Evolutionary conservation across 2,888 invertebrate genomes (phyloP).

Genomic region (Coecobrya sp.): DNA sequence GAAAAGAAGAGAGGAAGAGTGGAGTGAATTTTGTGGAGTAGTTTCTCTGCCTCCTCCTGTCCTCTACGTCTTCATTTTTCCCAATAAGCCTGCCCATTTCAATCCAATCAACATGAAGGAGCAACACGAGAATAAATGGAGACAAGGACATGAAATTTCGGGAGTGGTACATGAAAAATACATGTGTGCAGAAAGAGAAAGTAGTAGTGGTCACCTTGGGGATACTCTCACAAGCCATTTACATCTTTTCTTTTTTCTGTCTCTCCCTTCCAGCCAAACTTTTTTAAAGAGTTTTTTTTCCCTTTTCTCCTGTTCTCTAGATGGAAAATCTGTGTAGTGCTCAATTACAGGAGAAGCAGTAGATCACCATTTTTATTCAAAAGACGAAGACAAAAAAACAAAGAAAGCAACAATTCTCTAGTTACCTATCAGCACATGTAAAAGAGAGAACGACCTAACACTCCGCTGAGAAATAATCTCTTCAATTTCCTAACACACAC

Average conservation of each 20-base stretch:
- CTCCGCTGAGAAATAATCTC: no score
- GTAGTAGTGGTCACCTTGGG: slow-evolving; percentile 34
- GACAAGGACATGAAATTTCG: not conserved
- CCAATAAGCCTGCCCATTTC: slow-evolving; percentile 81
- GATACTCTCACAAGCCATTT: not conserved
- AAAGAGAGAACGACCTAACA: no score
- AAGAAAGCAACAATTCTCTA: no score
- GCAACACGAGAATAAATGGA: slow-evolving; percentile 2
- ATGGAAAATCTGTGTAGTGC: slow-evolving; percentile 63
- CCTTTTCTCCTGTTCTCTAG: not conserved
- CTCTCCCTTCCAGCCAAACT: not conserved
- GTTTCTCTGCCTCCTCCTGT: not conserved
- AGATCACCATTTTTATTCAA: not conserved
- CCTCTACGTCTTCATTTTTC: slow-evolving; percentile 81
- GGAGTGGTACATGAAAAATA: not conserved
- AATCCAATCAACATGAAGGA: slow-evolving; percentile 79
- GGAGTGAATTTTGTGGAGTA: no score
- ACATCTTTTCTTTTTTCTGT: not conserved
- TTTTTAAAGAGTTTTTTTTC: not conserved
- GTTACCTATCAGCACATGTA: no score
- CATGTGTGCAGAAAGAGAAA: not conserved
- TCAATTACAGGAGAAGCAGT: not conserved
- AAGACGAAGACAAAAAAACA: no score
- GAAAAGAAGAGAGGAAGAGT: no score
- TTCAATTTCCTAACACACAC: no score